These are phyloP conservation scores for Capromys pilorides DNA, from an alignment of 2,797 vertebrate species.

Conservation along the genomic window DNA sequence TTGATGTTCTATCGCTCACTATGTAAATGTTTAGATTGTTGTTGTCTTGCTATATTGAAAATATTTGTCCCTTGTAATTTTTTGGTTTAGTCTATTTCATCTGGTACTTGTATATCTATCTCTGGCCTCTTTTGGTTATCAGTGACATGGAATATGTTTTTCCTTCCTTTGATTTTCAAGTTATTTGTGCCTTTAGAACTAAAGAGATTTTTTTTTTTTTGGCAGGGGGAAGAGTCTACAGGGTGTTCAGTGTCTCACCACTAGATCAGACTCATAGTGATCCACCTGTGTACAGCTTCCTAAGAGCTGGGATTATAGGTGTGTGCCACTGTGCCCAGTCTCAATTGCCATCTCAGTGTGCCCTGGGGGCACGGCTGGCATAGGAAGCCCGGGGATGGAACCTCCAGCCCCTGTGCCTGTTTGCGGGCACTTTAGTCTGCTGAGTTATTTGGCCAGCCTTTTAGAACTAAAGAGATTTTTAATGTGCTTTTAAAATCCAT, in stretches of 20 bases:
- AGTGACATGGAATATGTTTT: neutral
- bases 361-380: too few relatives aligned
- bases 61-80: neutral
- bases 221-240: too few relatives aligned
- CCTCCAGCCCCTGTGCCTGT: too few relatives aligned
- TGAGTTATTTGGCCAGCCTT: neutral
- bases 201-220: too few relatives aligned
- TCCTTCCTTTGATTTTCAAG: neutral
- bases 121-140: neutral
- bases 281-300: too few relatives aligned
- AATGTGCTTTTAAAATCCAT: neutral
- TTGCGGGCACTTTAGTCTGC: too few relatives aligned
- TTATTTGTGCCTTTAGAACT: neutral
- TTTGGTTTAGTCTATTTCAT: neutral
- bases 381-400: too few relatives aligned
- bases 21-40: neutral
- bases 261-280: too few relatives aligned
- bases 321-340: too few relatives aligned
- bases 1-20: neutral
- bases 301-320: too few relatives aligned
- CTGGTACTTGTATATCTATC: neutral
- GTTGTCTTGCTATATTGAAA: neutral
- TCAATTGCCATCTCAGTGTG: too few relatives aligned
- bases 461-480: neutral
- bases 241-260: too few relatives aligned